phyloP scores from a whole-genome alignment of 37 sponge, comb jelly and placozoan genomes.

The Aplysina aerophoba region DNA sequence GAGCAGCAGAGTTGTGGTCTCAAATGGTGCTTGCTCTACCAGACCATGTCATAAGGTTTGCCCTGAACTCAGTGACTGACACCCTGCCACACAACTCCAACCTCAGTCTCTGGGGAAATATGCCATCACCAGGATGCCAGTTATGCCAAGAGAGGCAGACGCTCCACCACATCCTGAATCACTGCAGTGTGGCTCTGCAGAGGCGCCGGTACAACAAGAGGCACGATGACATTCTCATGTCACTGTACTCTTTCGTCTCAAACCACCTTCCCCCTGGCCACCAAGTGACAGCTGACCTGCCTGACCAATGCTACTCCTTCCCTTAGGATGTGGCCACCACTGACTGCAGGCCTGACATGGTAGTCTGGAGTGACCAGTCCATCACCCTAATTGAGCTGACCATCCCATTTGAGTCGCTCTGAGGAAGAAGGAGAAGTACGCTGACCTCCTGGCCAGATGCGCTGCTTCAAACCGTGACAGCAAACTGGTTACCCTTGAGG shows the following conservation, averaged over 20 bases:
- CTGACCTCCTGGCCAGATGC: not conserved
- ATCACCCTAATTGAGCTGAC: not conserved
- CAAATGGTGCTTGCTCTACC: not conserved
- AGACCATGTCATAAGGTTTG: conserved; percentile 15
- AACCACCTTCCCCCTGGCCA: not conserved
- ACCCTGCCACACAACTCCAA: conserved; percentile 34
- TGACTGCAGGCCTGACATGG: not conserved
- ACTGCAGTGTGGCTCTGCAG: not conserved
- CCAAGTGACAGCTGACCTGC: not conserved
- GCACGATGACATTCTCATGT: conserved; percentile 21
- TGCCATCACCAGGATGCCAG: not conserved
- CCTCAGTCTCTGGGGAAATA: conserved; percentile 18
- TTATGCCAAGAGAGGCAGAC: not conserved
- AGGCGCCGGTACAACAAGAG: conserved; percentile 26
- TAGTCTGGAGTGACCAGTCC: not conserved
- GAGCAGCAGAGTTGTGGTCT: conserved; percentile 2
- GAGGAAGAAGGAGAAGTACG: not conserved
- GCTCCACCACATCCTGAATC: not conserved
- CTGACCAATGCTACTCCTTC: not conserved
- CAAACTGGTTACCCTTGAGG: not conserved
- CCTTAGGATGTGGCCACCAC: not conserved
- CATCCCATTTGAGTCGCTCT: not conserved
- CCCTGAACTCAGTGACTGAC: conserved; percentile 20
- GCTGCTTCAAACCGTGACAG: not conserved
- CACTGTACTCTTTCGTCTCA: not conserved